Evolutionary conservation across 2,797 vertebrate genomes (phyloP), one percentile per base, ranked within the genome.

Genomic region (Mallotus villosus): DNA sequence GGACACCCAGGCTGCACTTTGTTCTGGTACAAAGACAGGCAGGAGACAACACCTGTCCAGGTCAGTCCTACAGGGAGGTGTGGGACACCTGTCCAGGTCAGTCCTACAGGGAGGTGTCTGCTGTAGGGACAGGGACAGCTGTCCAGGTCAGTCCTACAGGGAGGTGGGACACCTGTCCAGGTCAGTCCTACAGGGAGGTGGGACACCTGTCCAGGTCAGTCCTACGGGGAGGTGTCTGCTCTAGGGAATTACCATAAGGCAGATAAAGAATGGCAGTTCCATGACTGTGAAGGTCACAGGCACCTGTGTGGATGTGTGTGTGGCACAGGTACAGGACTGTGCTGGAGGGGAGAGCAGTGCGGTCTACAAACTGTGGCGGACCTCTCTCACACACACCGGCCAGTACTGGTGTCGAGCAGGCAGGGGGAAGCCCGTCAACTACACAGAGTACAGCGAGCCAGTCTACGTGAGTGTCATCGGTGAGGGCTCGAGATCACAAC

Each of bases 401-500:
- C 55, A 25, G 55, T 82, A 75, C 77, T 49, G 71, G 73, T 82
- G 81, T 58, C 63, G 75, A 69, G 81, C 77, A 67, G 80, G 80
- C 12, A 73, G 74, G 65, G 80, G 77, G 49, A 37, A 67, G 11
- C 77, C 77, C 63, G 58, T 60, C 66, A 74, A 72, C 61, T 72
- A 79, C 80, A 79, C 75, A 14, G 24, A 75, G 6, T 73, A 71
- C 51, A 77, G 77, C 70, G n/a, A 81, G 61, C 64, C 63, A 22
- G 32, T 71, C 25, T 64, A 58, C 63, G 4, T 79, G 41, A 79
- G 67, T 34, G 24, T 73, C 46, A 63, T 21, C 19, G 69, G 68
- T 73, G 37, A 65, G 74, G 32, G 49, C 16, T 4, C 12, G 24
- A 25, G 12, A 25, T 11, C 4, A 12, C 21, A 22, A 19, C 4